Evolutionary conservation across 2,113 vertebrate genomes (phyloP).

Genomic region (Zapus hudsonius): DNA sequence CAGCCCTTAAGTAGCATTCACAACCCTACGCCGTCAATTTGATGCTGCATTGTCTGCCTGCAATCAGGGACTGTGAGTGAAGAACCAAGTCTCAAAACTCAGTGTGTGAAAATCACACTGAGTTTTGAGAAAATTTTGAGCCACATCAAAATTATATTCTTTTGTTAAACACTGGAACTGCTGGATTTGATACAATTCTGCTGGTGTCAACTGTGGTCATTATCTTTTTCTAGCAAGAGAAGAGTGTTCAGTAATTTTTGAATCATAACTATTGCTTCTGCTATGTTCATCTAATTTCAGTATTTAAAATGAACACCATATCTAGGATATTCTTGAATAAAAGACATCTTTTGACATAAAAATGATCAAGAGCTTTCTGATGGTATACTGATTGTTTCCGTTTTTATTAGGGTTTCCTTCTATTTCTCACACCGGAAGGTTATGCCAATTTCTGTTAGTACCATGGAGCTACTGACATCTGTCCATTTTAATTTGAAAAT

Average conservation of each 20-base stretch:
- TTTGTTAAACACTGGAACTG: slow-evolving; percentile 35
- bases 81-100: slow-evolving; percentile 40
- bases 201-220: background rate
- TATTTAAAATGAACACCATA: slow-evolving; percentile 41
- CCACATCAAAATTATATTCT: background rate
- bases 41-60: background rate
- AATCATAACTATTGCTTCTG: slow-evolving; percentile 35
- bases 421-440: slow-evolving; percentile 21
- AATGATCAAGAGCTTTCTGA: background rate
- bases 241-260: slow-evolving; percentile 47
- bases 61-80: background rate
- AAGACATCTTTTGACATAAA: background rate
- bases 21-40: background rate
- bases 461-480: slow-evolving; percentile 21
- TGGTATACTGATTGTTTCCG: background rate
- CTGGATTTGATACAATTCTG: slow-evolving; percentile 36
- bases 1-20: background rate
- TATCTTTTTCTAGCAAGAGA: slow-evolving; percentile 50
- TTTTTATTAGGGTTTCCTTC: slow-evolving; percentile 36
- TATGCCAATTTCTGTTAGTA: slow-evolving; percentile 43
- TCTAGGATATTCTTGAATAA: slow-evolving; percentile 16
- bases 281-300: slow-evolving; percentile 32
- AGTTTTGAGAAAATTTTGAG: no score
- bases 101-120: slow-evolving; percentile 9
- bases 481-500: slow-evolving; percentile 54